Base-by-base conservation (phyloP, 2,797 vertebrate genomes). In the Chaetodon trifasciatus region DNA sequence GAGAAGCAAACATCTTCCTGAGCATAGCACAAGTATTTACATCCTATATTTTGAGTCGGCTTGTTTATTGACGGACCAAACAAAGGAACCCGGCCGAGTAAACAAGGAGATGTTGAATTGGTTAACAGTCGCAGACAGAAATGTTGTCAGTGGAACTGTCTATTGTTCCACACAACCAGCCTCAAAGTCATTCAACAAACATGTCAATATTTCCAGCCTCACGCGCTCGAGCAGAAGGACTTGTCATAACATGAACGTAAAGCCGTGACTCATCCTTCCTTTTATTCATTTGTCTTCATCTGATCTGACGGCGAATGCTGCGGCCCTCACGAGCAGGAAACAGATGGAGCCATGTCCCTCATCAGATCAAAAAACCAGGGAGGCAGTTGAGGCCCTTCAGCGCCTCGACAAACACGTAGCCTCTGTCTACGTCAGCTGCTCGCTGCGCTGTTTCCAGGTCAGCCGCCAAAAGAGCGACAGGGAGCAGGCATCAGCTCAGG, bases 281-380 rank as follows among this genome's bases (percentile, higher is more conserved):
- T 86, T 88, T 84, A 69, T 82, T 74, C 77, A 65, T 89, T 81
- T 73, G 75, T 90, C 84, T 87, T 88, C 87, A 84, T 91, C 74
- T 23, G 44, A 79, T 79, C 61, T 53, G 77, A 69, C 83, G 80
- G 70, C 1, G 35, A 85, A 58, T 2, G 46, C 62, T 3, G 75
- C 81, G 49, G 86, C 63, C 17, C 24, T 78, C 13, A 6, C 75
- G 75, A 77, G 81, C 88, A 92, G 90, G 92, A 94, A 94, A 90
- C 91, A 93, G 90, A 93, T 87, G 90, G 87, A 91, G 73, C 82
- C 21, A 17, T 13, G 89, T 86, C 87, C 89, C 90, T 86, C 89
- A 75, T 86, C 68, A 32, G 80, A 86, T 81, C 81, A 80, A 77
- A 88, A 87, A 87, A 56, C 10, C 8, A 60, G 58, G 32, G 49